These are phyloP conservation scores for Ceyx margarethae DNA, from an alignment of 2,113 vertebrate genomes.

Conservation along the genomic window DNA sequence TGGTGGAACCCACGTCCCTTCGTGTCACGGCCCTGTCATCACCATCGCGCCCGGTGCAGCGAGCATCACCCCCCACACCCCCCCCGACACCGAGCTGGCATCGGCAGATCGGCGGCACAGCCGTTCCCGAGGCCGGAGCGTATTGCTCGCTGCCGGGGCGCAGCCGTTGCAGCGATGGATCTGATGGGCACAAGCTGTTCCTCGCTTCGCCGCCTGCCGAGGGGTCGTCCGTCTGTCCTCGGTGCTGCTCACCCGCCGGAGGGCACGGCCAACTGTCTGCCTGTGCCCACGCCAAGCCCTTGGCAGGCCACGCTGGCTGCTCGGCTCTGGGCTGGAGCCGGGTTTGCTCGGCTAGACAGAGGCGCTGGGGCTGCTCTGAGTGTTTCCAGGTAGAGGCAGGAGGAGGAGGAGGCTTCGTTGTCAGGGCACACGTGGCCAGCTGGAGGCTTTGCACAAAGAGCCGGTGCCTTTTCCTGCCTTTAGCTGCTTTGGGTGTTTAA, in stretches of 20 bases:
- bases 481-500: not conserved
- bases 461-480: not conserved
- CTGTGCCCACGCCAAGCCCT: not conserved
- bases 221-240: not conserved
- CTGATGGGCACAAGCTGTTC: not conserved
- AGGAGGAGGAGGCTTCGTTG: not conserved
- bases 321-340: not conserved
- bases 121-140: not conserved
- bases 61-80: no score
- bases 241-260: not conserved
- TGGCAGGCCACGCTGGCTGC: not conserved
- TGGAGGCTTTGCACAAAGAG: not conserved
- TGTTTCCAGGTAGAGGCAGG: not conserved
- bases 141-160: not conserved
- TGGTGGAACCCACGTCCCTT: not conserved
- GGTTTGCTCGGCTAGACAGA: fast-evolving
- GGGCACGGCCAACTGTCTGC: not conserved
- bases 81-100: no score
- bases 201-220: not conserved
- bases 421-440: no score
- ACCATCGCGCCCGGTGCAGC: no score
- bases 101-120: not conserved
- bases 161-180: not conserved
- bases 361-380: not conserved
- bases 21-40: no score